Percentiles rank a stretch among this genome's conserved stretches.
phyloP scores from a whole-genome alignment of 2,797 vertebrate species.

The Furcifer pardalis region DNA sequence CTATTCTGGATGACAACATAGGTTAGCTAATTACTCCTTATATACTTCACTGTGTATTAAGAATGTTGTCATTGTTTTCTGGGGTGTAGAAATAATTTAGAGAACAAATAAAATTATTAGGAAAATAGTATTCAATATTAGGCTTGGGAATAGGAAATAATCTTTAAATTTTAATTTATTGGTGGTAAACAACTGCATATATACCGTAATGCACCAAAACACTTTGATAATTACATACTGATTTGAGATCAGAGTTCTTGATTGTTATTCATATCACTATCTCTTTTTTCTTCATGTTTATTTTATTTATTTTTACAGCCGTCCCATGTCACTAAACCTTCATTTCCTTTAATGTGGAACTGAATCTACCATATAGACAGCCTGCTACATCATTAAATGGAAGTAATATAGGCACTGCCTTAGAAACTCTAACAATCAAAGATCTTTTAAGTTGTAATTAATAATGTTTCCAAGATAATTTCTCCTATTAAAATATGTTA shows the following conservation, averaged over 20 bases:
- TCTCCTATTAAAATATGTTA: conserved; percentile 67
- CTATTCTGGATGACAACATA: not conserved
- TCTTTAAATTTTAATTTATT: not conserved
- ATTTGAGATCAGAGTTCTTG: conserved; percentile 25
- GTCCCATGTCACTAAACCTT: conserved; percentile 46
- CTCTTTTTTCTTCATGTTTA: not conserved
- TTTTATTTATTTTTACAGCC: not conserved
- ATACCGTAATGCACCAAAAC: conserved; percentile 23
- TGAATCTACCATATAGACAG: conserved; percentile 5
- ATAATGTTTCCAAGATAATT: conserved; percentile 54
- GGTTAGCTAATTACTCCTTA: not conserved
- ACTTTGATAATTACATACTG: conserved; percentile 5
- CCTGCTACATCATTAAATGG: conserved; percentile 41
- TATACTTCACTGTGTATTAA: conserved; percentile 4
- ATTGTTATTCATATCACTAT: conserved; percentile 32
- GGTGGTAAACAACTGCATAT: conserved; percentile 22
- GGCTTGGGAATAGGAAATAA: rapidly evolving
- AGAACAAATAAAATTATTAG: not conserved
- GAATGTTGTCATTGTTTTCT: not conserved
- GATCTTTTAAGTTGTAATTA: conserved; percentile 60
- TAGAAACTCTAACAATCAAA: conserved; percentile 61
- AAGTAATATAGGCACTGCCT: conserved; percentile 56
- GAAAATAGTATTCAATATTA: not conserved
- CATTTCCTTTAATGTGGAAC: conserved; percentile 54
- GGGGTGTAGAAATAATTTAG: not conserved